These are phyloP conservation scores for Malurus cyaneus DNA, from an alignment of 2,113 vertebrate species.

Conservation along the genomic window DNA sequence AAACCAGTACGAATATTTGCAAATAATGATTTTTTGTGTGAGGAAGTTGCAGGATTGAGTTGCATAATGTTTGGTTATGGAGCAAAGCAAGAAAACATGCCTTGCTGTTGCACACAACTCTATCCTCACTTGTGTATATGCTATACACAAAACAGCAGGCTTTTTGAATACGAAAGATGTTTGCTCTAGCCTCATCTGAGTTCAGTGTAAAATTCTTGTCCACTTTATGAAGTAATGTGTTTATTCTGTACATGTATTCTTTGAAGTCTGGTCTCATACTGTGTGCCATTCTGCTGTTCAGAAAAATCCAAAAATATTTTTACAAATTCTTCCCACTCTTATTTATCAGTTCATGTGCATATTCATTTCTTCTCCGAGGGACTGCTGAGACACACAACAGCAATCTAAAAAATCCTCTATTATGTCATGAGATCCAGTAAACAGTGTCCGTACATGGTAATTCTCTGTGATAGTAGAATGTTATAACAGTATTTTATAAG, in stretches of 20 bases:
- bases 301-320: background rate
- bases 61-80: background rate
- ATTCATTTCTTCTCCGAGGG: background rate
- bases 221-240: background rate
- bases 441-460: background rate
- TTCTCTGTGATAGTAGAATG: background rate
- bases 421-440: slow-evolving; percentile 17
- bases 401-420: background rate
- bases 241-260: background rate
- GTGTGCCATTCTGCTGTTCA: background rate
- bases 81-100: background rate
- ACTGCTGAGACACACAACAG: background rate
- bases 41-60: background rate
- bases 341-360: background rate
- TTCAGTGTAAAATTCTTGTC: background rate
- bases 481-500: slow-evolving; percentile 6
- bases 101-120: background rate
- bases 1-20: background rate
- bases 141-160: background rate
- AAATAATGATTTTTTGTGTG: background rate
- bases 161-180: background rate
- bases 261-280: background rate
- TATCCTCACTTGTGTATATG: background rate
- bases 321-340: background rate
- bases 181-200: background rate